Base-by-base conservation (phyloP, 2,113 vertebrate species). In the Eretmochelys imbricata region DNA sequence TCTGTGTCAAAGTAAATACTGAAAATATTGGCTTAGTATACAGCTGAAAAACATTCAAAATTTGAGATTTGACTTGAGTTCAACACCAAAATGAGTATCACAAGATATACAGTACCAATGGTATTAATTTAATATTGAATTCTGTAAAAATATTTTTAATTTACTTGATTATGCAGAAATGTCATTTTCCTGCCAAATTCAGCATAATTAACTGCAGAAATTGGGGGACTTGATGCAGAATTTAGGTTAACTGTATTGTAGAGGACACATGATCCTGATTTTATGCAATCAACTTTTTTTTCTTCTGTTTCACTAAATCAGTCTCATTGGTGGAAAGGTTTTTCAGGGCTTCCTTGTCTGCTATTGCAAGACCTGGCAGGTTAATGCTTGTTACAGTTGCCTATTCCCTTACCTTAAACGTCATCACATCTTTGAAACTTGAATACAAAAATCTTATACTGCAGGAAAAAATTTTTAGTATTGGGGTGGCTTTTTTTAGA, bases 311-410 rank as follows among this genome's bases (percentile, higher is more conserved):
- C 0, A 0, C 65, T 94, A 81, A 8, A 46, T 51, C 75, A n/a
- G 59, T 90, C 85, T 91, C 82, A 85, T 89, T 94, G 89, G 82
- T 84, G 95, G 89, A 46, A 90, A 38, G 48, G 7, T 17, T 57
- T 19, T 22, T n/a, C 35, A 69, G 4, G 8, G 17, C 8, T 20
- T 19, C 49, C 12, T 57, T 12, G 2, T 50, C 53, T 49, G 25
- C 8, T 19, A 0, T 0, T 65, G 6, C 13, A 50, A 85, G 50
- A n/a, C 35, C 16, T 29, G 17, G 1, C 0, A 48, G 24, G 2
- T 51, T 69, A 62, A 1, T 2, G 29, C 62, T 8, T 31, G 7
- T 31, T 62, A 42, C 79, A 17, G 5, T 90, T 82, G 55, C n/a
- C n/a, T n/a, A 2, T 69, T 35, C 62, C 5, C 14, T n/a, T 72